Conservation (phyloP, 2,113 vertebrate species). For the Clupea harengus region DNA sequence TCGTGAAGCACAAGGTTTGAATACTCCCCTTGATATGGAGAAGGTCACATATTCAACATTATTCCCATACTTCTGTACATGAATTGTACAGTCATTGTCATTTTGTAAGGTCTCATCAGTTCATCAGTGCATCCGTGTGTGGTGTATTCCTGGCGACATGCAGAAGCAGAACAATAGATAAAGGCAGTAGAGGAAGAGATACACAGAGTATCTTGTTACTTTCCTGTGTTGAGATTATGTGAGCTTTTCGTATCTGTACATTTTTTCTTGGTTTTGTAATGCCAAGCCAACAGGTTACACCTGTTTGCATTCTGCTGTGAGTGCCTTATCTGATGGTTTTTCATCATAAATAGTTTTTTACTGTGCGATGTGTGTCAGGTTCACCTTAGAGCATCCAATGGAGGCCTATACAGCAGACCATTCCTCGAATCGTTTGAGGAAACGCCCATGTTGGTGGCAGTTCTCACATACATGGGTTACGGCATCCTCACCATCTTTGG, state of each 20-base stretch:
- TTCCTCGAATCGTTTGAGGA: conserved; percentile 91
- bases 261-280: not conserved
- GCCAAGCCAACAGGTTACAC: not conserved
- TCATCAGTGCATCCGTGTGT: not conserved
- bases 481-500: conserved; percentile 93
- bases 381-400: conserved; percentile 74
- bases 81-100: not conserved
- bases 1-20: conserved; percentile 41
- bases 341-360: not conserved
- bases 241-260: not conserved
- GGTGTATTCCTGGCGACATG: not conserved
- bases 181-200: not conserved
- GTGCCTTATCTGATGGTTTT: not conserved
- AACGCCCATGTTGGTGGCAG: conserved; percentile 92
- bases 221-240: not conserved
- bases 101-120: not conserved
- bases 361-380: conserved; percentile 58
- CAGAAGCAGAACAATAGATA: not conserved
- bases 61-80: not conserved
- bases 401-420: conserved; percentile 79
- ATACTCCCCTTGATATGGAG: conserved; percentile 32
- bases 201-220: not conserved
- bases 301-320: not conserved
- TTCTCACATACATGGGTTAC: conserved; percentile 92
- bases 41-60: not conserved